phyloP scores from a whole-genome alignment of 2,888 invertebrate genomes.

The Brachypalpus laphriformis region DNA sequence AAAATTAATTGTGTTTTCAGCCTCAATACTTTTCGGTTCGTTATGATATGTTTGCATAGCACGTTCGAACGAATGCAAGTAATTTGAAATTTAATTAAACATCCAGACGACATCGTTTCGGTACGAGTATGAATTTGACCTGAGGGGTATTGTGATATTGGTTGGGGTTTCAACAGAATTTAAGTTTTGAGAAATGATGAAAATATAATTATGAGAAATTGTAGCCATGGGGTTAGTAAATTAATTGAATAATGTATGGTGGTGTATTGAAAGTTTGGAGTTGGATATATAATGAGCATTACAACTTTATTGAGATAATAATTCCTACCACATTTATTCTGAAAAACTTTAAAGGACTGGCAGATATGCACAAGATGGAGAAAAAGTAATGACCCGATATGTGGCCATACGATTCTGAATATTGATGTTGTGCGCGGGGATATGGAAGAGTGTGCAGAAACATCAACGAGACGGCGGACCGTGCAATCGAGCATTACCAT shows the following conservation, averaged over 20 bases:
- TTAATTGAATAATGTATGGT: background rate
- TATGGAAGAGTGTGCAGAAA: too few relatives aligned
- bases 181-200: background rate
- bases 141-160: background rate
- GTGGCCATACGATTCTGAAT: too few relatives aligned
- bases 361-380: too few relatives aligned
- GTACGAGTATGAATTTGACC: constrained; percentile 2
- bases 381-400: too few relatives aligned
- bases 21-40: background rate
- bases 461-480: too few relatives aligned
- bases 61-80: constrained; percentile 6
- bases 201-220: background rate
- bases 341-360: too few relatives aligned
- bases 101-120: constrained; percentile 8
- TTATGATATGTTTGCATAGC: constrained; percentile 14
- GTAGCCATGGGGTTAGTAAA: background rate
- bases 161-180: background rate
- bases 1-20: constrained; percentile 22
- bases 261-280: background rate
- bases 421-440: too few relatives aligned
- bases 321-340: too few relatives aligned
- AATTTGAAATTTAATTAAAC: constrained; percentile 20
- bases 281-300: too few relatives aligned
- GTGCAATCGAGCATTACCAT: too few relatives aligned
- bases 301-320: too few relatives aligned